Evolutionary conservation across 1,140 invertebrate species (phyloP).

Genomic region (Drosophila asahinai): DNA sequence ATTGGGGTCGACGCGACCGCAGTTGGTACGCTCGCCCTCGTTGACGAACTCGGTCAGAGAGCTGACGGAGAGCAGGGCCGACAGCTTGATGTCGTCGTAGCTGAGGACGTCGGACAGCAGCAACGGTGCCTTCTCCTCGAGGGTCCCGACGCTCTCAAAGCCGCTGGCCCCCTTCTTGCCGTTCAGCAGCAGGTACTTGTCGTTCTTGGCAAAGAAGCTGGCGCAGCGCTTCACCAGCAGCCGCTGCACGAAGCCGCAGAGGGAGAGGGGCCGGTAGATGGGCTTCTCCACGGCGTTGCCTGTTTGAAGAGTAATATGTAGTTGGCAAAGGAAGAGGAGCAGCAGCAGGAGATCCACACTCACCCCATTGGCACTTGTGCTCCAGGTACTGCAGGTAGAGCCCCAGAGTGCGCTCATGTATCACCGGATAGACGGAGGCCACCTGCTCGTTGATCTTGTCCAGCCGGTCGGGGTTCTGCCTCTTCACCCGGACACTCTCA

Average conservation of each 20-base stretch:
- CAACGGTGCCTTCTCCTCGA: constrained; percentile 71
- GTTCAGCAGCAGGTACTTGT: constrained; percentile 85
- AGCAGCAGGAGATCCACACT: constrained; percentile 6
- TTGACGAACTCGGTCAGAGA: constrained; percentile 89
- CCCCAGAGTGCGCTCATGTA: constrained; percentile 75
- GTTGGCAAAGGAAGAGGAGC: neutral
- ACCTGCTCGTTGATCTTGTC: constrained; percentile 40
- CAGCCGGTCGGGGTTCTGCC: constrained; percentile 32
- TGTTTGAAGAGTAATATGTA: neutral
- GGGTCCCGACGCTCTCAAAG: constrained; percentile 86
- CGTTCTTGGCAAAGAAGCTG: constrained; percentile 84
- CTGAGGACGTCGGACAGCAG: constrained; percentile 86
- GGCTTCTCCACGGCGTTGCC: constrained; percentile 64
- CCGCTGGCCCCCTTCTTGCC: constrained; percentile 84
- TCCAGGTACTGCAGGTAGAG: constrained; percentile 76
- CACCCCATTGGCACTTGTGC: constrained; percentile 73
- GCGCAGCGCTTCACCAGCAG: constrained; percentile 86
- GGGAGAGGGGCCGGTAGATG: constrained; percentile 56
- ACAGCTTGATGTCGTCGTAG: constrained; percentile 85
- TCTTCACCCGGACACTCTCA: constrained; percentile 52
- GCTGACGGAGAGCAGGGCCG: constrained; percentile 87
- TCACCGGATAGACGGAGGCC: constrained; percentile 71
- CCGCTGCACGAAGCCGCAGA: constrained; percentile 86
- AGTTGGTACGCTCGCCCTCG: constrained; percentile 87
- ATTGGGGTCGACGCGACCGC: constrained; percentile 83